These are phyloP conservation scores for Terrapene triunguis DNA, from an alignment of 2,113 vertebrate genomes.

Conservation along the genomic window DNA sequence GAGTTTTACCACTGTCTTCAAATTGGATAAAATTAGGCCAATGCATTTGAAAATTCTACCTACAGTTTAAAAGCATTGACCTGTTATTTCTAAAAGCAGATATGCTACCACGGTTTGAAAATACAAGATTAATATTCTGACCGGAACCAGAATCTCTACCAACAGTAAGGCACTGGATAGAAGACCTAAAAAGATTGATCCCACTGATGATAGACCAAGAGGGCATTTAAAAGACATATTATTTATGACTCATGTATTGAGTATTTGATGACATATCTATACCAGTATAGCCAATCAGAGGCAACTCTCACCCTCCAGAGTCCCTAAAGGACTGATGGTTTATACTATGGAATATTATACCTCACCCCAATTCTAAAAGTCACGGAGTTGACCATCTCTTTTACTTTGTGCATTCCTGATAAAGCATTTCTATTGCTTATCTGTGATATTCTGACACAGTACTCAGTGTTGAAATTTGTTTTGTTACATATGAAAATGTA, in stretches of 20 bases:
- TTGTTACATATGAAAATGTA: background rate
- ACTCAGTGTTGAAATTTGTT: conserved; percentile 5
- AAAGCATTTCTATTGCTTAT: background rate
- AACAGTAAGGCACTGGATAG: background rate
- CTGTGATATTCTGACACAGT: background rate
- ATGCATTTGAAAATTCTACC: background rate
- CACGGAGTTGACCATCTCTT: background rate
- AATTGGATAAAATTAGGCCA: background rate
- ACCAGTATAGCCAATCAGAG: background rate
- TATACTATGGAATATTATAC: background rate
- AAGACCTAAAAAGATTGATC: background rate
- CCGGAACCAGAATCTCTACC: background rate
- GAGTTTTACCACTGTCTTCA: background rate
- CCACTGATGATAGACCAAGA: background rate
- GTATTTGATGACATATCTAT: background rate
- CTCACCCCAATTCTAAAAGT: background rate
- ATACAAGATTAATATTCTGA: background rate
- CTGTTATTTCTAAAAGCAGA: background rate
- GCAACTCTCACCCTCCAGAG: background rate
- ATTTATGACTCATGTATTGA: background rate
- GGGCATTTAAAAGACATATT: background rate
- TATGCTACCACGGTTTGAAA: background rate
- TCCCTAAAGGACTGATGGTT: background rate
- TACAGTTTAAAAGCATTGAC: background rate
- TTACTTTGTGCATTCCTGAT: background rate